Percentiles rank a stretch among this genome's conserved stretches.
phyloP scores from a whole-genome alignment of 92 coral and sea anemone genomes.

The Blastomussa wellsi region DNA sequence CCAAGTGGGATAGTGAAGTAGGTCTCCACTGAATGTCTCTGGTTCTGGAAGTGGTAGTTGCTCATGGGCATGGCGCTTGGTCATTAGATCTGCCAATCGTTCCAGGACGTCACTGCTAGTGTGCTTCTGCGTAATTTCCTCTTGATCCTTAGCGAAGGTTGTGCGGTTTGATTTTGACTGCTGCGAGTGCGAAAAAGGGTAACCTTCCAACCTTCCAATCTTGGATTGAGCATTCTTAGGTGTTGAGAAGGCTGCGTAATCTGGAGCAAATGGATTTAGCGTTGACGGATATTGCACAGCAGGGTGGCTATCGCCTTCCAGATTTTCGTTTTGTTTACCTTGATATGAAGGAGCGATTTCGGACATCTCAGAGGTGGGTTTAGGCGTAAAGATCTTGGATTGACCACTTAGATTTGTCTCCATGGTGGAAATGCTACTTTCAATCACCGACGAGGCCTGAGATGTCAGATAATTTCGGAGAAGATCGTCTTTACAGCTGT shows the following conservation, averaged over 20 bases:
- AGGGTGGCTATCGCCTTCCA: not conserved
- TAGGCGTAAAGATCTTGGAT: not conserved
- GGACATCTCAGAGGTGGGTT: not conserved
- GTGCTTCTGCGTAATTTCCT: not conserved
- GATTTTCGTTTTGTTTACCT: not conserved
- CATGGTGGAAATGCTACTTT: not conserved
- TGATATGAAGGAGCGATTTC: not conserved
- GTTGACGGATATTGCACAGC: not conserved
- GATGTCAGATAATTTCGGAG: conserved; percentile 9
- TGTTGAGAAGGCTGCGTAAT: not conserved
- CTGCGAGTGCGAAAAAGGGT: not conserved
- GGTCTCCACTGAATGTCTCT: conserved; percentile 51
- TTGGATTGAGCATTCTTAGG: not conserved
- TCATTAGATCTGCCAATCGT: conserved; percentile 50
- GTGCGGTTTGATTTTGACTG: not conserved
- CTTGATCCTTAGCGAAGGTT: not conserved
- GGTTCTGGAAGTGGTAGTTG: conserved; percentile 57
- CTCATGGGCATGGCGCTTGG: conserved; percentile 17
- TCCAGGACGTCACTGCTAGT: conserved; percentile 21
- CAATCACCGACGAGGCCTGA: not conserved
- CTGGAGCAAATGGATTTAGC: not conserved
- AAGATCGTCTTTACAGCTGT: conserved; percentile 4
- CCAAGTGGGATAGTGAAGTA: conserved; percentile 15
- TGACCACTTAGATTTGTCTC: conserved; percentile 2
- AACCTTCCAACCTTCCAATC: not conserved